Evolutionary conservation across 2,113 vertebrate species (phyloP).

Genomic region (Todiramphus saurophagus): DNA sequence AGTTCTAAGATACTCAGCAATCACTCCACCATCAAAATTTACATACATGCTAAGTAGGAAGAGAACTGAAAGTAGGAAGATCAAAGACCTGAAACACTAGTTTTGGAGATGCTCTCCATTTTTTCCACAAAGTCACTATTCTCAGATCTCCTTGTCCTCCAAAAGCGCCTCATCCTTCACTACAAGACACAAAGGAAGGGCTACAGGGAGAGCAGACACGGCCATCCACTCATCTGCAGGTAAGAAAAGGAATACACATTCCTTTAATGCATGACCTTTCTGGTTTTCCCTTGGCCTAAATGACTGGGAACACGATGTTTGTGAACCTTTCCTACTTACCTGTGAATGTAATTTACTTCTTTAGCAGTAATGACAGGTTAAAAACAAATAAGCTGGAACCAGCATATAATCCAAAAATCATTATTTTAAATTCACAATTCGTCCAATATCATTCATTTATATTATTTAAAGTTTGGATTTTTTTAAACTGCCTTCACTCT

Average conservation of each 20-base stretch:
- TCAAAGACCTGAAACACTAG: background rate
- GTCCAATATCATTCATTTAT: background rate
- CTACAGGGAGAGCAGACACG: background rate
- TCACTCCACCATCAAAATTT: background rate
- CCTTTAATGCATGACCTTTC: background rate
- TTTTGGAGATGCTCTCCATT: background rate
- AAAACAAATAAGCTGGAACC: background rate
- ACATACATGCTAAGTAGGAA: rapidly evolving
- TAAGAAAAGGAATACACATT: background rate
- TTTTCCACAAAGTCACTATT: background rate
- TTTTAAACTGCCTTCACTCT: background rate
- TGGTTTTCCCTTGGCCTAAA: background rate
- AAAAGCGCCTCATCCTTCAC: background rate
- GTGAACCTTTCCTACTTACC: background rate
- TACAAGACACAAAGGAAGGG: background rate
- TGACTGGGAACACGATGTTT: background rate
- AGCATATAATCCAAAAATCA: background rate
- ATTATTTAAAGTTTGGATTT: background rate
- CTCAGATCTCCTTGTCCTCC: background rate
- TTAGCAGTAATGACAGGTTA: background rate
- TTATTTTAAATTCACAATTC: background rate
- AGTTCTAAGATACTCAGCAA: background rate
- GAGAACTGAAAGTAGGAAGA: background rate
- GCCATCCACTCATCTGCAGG: background rate
- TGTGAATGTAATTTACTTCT: background rate